phyloP scores from a whole-genome alignment of 2,113 vertebrate genomes.

The Sula dactylatra region DNA sequence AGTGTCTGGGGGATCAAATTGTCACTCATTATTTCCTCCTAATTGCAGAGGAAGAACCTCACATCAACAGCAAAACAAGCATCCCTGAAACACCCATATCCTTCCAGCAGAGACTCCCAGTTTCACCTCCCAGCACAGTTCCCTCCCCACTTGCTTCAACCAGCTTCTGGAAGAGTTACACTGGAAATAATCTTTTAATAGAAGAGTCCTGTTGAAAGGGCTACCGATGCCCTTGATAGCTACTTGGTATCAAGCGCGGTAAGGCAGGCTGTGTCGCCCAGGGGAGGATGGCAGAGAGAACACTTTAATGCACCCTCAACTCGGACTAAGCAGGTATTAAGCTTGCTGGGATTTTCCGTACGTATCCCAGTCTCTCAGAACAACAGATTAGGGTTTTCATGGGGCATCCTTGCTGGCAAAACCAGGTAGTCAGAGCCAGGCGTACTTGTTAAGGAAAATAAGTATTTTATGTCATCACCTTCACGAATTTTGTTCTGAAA shows the following conservation, averaged over 20 bases:
- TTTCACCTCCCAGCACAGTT: background rate
- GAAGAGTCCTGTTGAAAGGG: background rate
- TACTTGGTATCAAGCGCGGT: background rate
- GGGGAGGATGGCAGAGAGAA: background rate
- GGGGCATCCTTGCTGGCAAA: background rate
- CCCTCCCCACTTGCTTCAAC: background rate
- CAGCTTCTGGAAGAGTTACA: background rate
- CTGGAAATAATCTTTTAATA: background rate
- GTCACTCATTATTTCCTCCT: constrained; percentile 10
- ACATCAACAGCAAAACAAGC: background rate
- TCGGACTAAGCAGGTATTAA: background rate
- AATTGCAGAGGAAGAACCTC: background rate
- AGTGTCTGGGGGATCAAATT: background rate
- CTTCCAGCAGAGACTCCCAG: background rate
- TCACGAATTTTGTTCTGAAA: background rate
- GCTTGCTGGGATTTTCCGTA: background rate
- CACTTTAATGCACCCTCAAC: background rate
- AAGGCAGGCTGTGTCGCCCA: background rate
- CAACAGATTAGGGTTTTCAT: background rate
- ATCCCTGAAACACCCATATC: background rate
- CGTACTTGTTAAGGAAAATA: background rate
- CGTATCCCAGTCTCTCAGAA: background rate
- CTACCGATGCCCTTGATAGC: background rate
- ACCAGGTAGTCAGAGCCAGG: background rate
- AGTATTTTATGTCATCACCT: background rate